A percentile compares a stretch with the other conserved stretches of the same genome.
These are phyloP conservation scores for Paracyclopina nana DNA, from an alignment of 1,140 invertebrate genomes.

Conservation along the genomic window DNA sequence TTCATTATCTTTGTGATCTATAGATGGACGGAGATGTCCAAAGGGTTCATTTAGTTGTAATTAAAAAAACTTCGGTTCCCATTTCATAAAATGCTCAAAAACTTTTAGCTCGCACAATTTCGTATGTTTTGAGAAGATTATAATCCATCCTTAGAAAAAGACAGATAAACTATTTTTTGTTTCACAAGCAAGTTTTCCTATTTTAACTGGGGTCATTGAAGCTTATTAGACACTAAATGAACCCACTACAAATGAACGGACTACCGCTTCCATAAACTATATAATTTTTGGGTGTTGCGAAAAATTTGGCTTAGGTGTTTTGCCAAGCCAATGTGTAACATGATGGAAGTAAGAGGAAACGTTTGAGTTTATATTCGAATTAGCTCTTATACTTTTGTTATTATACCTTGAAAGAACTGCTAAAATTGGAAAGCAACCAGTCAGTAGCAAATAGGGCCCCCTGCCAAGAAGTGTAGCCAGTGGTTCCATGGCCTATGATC, in stretches of 20 bases:
- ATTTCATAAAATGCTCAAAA: no score
- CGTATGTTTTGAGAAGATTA: no score
- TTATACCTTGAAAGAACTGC: no score
- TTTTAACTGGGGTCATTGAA: not conserved
- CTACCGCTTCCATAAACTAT: not conserved
- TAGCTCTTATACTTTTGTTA: not conserved
- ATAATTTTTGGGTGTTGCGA: no score
- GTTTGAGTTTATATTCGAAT: not conserved
- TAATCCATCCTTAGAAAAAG: no score
- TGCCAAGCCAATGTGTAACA: not conserved
- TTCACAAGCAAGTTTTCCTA: no score
- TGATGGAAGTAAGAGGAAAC: not conserved
- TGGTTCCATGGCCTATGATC: conserved; percentile 12
- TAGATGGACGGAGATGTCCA: no score
- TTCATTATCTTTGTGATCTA: no score
- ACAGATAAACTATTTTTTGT: no score
- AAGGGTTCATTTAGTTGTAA: no score
- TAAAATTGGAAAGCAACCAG: not conserved
- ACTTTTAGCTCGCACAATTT: no score
- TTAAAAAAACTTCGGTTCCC: no score
- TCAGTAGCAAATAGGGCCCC: conserved; percentile 9
- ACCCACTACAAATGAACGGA: not conserved
- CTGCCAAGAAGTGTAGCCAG: conserved; percentile 8
- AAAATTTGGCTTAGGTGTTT: not conserved
- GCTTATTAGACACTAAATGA: not conserved